These are phyloP conservation scores for Aselliscus stoliczkanus DNA, from an alignment of 2,797 vertebrate genomes.

Conservation along the genomic window DNA sequence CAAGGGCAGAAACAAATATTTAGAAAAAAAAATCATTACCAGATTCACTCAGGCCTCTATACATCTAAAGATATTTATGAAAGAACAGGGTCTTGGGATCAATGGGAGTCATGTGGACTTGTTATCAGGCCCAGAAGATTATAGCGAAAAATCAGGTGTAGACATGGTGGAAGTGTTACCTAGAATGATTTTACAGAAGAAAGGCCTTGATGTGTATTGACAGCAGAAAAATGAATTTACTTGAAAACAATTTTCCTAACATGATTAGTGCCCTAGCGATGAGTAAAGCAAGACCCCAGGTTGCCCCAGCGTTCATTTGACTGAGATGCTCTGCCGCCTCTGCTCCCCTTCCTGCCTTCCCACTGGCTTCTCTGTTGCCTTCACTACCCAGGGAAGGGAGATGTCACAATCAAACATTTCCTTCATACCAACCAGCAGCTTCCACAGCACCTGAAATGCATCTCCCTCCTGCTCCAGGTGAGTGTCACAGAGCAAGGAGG, in stretches of 20 bases:
- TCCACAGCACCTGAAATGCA: fast-evolving
- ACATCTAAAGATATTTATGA: neutral
- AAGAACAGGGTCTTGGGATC: neutral
- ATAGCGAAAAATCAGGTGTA: neutral
- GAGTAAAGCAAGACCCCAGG: neutral
- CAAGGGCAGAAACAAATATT: constrained; percentile 5
- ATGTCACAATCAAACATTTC: neutral
- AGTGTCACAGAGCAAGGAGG: neutral
- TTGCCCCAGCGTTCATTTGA: neutral
- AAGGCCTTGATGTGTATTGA: neutral
- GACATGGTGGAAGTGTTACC: neutral
- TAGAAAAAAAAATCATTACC: neutral
- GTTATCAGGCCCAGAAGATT: neutral
- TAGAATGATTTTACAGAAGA: neutral
- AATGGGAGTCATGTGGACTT: neutral
- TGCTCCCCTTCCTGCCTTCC: neutral
- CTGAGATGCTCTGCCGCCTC: fast-evolving
- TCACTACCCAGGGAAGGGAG: neutral
- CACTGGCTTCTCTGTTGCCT: fast-evolving
- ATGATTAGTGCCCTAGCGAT: neutral
- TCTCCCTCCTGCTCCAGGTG: neutral
- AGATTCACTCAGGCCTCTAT: neutral
- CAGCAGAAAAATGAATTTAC: neutral
- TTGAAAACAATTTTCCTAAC: neutral
- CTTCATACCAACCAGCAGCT: neutral